Evolutionary conservation across 2,888 invertebrate species (phyloP).

Genomic region (Tipula helvola): DNA sequence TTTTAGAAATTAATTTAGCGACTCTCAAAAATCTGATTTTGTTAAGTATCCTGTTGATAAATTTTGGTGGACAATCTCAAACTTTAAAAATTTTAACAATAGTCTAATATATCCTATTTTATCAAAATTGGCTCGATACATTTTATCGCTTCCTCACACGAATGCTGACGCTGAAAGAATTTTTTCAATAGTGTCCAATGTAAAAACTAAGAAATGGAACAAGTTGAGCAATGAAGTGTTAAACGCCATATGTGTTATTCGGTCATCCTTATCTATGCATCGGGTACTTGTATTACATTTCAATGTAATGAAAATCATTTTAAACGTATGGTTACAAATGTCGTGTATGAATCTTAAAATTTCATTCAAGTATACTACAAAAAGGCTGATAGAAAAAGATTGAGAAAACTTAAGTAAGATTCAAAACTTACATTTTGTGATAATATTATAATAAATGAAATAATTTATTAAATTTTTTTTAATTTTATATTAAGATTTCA

Average conservation of each 20-base stretch:
- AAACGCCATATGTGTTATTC: no score
- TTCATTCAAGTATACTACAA: no score
- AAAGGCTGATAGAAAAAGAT: neutral
- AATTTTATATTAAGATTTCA: no score
- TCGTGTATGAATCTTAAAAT: neutral
- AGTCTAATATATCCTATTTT: neutral
- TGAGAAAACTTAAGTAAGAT: no score
- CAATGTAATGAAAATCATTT: no score
- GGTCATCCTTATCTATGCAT: neutral
- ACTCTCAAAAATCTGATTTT: no score
- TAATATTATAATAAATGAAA: no score
- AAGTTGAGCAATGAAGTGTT: neutral
- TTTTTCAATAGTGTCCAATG: neutral
- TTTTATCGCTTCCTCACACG: neutral
- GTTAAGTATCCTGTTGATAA: no score
- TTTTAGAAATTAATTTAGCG: no score
- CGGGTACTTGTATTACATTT: neutral
- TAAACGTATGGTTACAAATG: neutral
- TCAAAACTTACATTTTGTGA: neutral
- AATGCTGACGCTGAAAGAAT: no score
- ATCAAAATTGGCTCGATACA: neutral
- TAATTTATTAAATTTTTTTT: no score
- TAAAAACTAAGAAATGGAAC: neutral
- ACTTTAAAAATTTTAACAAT: neutral
- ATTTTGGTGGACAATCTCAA: no score